Base-by-base conservation (phyloP, 2,888 invertebrate species). In the Caenorhabditis doughertyi region DNA sequence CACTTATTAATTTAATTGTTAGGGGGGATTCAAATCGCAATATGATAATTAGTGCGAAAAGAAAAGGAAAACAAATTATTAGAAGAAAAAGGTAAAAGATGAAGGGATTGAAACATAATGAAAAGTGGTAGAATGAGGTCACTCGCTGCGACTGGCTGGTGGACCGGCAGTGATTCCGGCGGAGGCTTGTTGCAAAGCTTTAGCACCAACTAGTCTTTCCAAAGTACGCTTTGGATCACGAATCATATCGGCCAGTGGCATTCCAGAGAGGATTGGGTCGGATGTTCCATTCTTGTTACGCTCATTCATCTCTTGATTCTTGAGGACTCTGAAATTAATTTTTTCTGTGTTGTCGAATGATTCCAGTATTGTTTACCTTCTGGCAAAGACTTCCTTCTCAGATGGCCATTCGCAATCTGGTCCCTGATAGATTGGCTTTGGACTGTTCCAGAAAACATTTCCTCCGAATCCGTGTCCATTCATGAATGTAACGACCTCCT, bases 351-450 rank as follows among this genome's bases (percentile, higher is more conserved):
- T 11, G 42, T 8, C 13, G 42, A 42, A 13, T 11, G 4, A 32
- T 32, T 32, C 32, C 32, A 32, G 4, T 9, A 32, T 7, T 16
- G 13, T 39, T 11, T 74, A 89, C 90, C 91, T 77, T 80, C 92
- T 84, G 21, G 91, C 91, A 77, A 92, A 92, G 53, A 92, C 91
- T 62, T 92, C 92, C 80, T 90, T 90, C 84, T 92, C 90, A 3
- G 88, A 85, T 35, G 92, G 92, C 91, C 92, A 92, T 29, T 90
- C 89, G 83, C 92, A 92, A 81, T 92, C 92, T 42, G 90, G 89
- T 23, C 92, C 92, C 81, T 92, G 92, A 85, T 92, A 92, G 84
- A 92, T 91, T 64, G 92, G 90, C 58, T 87, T 84, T 47, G 92
- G 92, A 53, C 89, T 86, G 85, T 92, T 92, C 91, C 92, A 92